Percentiles rank a stretch among this genome's conserved stretches.
phyloP scores from a whole-genome alignment of 2,888 invertebrate species.

The Melinaea menophilus region DNA sequence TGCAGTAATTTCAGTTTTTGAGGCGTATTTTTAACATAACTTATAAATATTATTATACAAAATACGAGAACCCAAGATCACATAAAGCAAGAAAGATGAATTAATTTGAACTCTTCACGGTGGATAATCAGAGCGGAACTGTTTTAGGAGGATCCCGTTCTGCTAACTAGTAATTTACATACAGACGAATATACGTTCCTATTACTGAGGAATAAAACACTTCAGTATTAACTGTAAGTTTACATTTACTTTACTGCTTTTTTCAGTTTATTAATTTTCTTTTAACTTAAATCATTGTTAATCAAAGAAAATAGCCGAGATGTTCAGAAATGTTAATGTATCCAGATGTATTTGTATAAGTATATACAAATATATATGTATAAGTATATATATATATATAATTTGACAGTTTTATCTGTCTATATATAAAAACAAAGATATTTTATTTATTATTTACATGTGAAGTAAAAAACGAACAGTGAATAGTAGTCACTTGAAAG shows the following conservation, averaged over 20 bases:
- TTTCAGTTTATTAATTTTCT: no score
- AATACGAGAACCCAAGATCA: conserved; percentile 1
- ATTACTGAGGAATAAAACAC: conserved; percentile 34
- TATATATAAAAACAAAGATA: conserved; percentile 18
- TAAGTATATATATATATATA: background rate
- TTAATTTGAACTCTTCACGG: conserved; percentile 53
- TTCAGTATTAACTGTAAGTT: background rate
- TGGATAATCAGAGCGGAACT: conserved; percentile 63
- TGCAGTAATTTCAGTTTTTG: no score
- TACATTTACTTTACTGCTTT: no score
- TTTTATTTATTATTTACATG: background rate
- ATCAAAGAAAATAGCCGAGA: no score
- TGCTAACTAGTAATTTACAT: conserved; percentile 59
- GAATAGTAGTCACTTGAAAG: background rate
- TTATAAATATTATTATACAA: no score
- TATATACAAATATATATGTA: background rate
- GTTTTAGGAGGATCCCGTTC: conserved; percentile 60
- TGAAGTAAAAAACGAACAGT: background rate
- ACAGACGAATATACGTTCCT: conserved; percentile 38
- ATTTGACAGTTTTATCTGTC: background rate
- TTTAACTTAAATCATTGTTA: no score
- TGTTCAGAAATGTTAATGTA: no score
- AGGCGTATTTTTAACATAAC: no score
- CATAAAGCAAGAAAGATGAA: conserved; percentile 22
- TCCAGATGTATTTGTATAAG: background rate